Evolutionary conservation across 1,140 invertebrate species (phyloP), one percentile per base, ranked within the genome.

Genomic region (Gonatopus flavifemur): DNA sequence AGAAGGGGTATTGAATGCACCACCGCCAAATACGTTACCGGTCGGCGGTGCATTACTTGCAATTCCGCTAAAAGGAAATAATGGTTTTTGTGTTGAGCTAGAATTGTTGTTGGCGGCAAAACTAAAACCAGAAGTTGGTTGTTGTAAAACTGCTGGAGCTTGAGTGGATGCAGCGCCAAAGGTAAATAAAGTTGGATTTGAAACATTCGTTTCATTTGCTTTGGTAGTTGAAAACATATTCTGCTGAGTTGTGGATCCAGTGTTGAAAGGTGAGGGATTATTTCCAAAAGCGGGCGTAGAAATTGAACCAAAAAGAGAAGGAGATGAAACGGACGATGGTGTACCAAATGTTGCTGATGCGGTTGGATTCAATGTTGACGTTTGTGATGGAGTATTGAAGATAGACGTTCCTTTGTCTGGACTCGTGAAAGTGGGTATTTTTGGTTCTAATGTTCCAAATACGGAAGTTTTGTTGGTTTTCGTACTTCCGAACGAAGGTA

Each of bases 191-290:
- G 32, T 52, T 25, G 62, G 21, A 22, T 31, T 52, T 10, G 54
- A 12, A 12, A 41, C 13, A 1, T 24, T 44, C 19, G 47, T 55
- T 41, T 65, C 62, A 6, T 13, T 36, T 13, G 38, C 31, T 15
- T 67, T 66, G 4, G 57, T 37, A 3, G 49, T 49, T 28, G 60
- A 41, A 28, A 67, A 69, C 10, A 66, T 56, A 25, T 22, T 49
- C n/a, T n/a, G n/a, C n/a, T n/a, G n/a, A 1, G 66, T n/a, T 9
- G 52, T 38, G 5, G 64, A 36, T 8, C 41, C 28, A 8, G 40
- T 25, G 24, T 25, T 43, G 18, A 65, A 62, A 7, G 37, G 50
- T 2, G 59, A 12, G 8, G 58, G 13, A 12, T 20, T 56, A 15
- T 33, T 61, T 21, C 52, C 59, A 32, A 70, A 68, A 12, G 41